These are phyloP conservation scores for Channa maculata DNA, from an alignment of 2,113 vertebrate genomes.

Conservation along the genomic window DNA sequence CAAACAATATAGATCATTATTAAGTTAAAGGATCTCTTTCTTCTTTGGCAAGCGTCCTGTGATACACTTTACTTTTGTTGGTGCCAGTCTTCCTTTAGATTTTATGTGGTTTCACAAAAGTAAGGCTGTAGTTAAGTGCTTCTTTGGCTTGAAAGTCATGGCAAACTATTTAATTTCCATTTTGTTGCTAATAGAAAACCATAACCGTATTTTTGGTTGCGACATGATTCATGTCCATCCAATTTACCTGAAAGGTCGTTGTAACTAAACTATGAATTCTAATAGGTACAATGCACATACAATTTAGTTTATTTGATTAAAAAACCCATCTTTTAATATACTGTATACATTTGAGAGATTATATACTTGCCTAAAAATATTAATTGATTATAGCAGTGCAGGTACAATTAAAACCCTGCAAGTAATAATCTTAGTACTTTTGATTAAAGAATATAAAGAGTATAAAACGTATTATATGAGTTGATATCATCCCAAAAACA, in stretches of 20 bases:
- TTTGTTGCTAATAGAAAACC: conserved; percentile 33
- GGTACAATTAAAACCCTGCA: background rate
- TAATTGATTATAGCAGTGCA: too few relatives aligned
- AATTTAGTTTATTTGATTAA: background rate
- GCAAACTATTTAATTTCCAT: conserved; percentile 41
- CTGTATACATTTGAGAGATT: too few relatives aligned
- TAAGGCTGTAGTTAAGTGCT: conserved; percentile 36
- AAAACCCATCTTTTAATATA: too few relatives aligned
- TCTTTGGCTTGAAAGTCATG: conserved; percentile 48
- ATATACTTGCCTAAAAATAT: too few relatives aligned
- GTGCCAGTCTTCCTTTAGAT: conserved; percentile 31
- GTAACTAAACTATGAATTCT: background rate
- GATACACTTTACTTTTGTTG: conserved; percentile 31
- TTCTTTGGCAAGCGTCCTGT: conserved; percentile 45
- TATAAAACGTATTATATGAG: too few relatives aligned
- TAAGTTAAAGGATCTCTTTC: conserved; percentile 8
- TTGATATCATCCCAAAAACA: background rate
- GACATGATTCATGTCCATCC: background rate
- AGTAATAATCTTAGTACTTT: background rate
- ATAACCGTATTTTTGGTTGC: conserved; percentile 14
- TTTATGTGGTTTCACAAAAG: conserved; percentile 43
- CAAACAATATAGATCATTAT: conserved; percentile 24
- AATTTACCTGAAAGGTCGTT: conserved; percentile 3
- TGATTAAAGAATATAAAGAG: background rate
- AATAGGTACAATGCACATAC: background rate